These are phyloP conservation scores for Eospalax fontanierii DNA, from an alignment of 2,797 vertebrate species.

Conservation along the genomic window DNA sequence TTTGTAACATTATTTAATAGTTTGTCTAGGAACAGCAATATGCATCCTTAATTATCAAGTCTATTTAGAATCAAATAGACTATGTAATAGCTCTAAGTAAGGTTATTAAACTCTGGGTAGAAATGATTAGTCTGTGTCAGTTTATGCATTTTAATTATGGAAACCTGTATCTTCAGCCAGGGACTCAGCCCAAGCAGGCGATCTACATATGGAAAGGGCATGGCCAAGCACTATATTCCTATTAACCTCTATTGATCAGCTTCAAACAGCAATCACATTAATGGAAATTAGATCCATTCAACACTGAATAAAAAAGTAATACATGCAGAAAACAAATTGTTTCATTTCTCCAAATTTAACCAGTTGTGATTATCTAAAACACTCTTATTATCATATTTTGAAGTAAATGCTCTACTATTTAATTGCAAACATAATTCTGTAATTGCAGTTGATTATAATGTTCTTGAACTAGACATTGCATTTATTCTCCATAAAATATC, in stretches of 20 bases:
- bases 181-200: not conserved
- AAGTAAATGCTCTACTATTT: constrained; percentile 22
- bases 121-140: not conserved
- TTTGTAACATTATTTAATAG: not conserved
- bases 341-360: constrained; percentile 21
- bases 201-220: not conserved
- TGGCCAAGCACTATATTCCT: not conserved
- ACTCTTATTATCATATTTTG: not conserved
- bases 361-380: not conserved
- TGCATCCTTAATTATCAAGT: not conserved
- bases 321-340: not conserved
- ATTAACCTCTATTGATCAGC: not conserved
- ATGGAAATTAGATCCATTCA: constrained; percentile 51
- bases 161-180: constrained; percentile 6
- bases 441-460: not conserved
- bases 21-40: not conserved
- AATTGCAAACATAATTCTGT: constrained; percentile 15
- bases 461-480: not conserved
- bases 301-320: not conserved
- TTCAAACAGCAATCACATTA: constrained; percentile 24
- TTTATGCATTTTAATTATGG: constrained; percentile 27
- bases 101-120: not conserved
- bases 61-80: not conserved
- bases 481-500: not conserved
- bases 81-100: not conserved